Evolutionary conservation across 2,797 vertebrate genomes (phyloP).

Genomic region (Tapera naevia): DNA sequence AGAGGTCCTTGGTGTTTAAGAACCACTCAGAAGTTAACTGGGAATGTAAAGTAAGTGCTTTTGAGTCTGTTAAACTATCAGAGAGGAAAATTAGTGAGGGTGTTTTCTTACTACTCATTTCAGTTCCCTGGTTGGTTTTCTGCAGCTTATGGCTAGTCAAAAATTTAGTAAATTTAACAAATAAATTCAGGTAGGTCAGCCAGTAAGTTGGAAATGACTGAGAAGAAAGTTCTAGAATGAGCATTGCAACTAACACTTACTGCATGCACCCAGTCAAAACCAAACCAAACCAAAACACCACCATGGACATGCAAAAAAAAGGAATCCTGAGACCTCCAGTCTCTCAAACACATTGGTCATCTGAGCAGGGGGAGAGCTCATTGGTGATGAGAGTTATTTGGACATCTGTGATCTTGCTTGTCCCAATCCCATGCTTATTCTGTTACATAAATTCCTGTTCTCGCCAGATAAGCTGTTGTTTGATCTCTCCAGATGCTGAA

Average conservation of each 20-base stretch:
- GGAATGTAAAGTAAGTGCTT: conserved; percentile 21
- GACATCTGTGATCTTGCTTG: background rate
- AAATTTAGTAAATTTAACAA: background rate
- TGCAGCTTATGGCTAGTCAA: background rate
- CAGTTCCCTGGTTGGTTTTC: background rate
- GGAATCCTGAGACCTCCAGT: background rate
- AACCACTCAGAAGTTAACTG: background rate
- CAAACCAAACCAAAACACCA: background rate
- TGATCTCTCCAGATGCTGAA: conserved; percentile 9
- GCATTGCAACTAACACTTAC: background rate
- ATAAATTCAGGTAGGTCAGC: background rate
- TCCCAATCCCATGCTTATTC: background rate
- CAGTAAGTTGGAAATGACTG: background rate
- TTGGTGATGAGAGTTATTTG: background rate
- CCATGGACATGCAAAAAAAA: background rate
- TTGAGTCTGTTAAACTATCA: background rate
- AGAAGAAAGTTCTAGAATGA: background rate
- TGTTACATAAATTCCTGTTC: background rate
- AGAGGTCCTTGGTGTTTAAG: background rate
- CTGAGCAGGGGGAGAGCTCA: background rate
- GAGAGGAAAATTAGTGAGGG: background rate
- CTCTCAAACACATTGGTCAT: background rate
- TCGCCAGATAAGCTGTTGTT: background rate
- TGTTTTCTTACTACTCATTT: conserved; percentile 18
- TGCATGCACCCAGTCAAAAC: background rate